These are phyloP conservation scores for Bellardia pandia DNA, from an alignment of 2,888 invertebrate species.

Conservation along the genomic window DNA sequence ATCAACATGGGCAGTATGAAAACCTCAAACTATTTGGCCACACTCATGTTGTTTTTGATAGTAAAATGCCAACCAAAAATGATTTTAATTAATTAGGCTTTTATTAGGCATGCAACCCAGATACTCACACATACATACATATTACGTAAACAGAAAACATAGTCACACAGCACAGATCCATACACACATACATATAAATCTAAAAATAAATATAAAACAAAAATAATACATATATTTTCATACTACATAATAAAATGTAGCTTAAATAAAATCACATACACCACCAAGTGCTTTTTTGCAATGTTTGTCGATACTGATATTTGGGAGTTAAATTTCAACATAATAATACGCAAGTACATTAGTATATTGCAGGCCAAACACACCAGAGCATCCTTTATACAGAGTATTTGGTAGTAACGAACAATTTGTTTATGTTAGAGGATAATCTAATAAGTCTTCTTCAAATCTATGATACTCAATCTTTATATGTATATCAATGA, in stretches of 20 bases:
- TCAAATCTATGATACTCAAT: no score
- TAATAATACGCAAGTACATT: background rate
- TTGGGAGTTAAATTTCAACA: background rate
- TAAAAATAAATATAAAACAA: background rate
- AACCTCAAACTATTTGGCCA: conserved; percentile 53
- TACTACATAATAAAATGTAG: conserved; percentile 48
- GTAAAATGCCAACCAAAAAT: conserved; percentile 49
- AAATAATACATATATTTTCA: background rate
- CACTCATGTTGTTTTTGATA: conserved; percentile 49
- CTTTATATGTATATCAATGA: no score
- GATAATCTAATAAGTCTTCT: no score
- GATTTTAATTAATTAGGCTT: conserved; percentile 66
- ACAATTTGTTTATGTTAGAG: no score
- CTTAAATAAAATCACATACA: background rate
- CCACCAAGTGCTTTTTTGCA: background rate
- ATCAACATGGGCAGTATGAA: conserved; percentile 17
- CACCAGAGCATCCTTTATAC: no score
- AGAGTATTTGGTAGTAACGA: no score
- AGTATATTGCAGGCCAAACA: no score
- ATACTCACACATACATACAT: background rate
- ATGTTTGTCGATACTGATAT: conserved; percentile 6
- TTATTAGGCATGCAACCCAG: conserved; percentile 55
- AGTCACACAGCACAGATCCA: background rate
- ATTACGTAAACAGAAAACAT: background rate
- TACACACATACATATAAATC: background rate